phyloP scores from a whole-genome alignment of 2,888 invertebrate genomes.

The Schrankia costaestrigalis region DNA sequence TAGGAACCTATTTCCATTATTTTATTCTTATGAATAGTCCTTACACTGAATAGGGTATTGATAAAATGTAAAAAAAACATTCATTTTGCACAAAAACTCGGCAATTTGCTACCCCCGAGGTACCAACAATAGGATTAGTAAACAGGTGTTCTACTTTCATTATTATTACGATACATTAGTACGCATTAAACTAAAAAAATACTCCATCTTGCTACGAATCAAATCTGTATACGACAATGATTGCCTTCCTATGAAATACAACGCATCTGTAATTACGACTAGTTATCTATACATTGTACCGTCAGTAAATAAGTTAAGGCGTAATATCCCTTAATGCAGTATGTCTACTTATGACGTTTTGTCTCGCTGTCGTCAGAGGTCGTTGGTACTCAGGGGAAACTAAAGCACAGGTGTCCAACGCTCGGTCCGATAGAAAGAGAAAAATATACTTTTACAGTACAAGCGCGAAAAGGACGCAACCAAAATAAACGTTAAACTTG shows the following conservation, averaged over 20 bases:
- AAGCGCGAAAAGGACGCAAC: constrained; percentile 64
- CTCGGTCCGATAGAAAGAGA: constrained; percentile 65
- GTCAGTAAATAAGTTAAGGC: constrained; percentile 33
- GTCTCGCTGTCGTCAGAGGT: constrained; percentile 61
- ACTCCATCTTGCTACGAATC: constrained; percentile 71
- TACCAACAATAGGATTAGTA: constrained; percentile 65
- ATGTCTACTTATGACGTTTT: constrained; percentile 51
- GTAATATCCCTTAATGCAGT: constrained; percentile 37
- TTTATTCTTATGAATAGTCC: no score
- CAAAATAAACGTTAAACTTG: constrained; percentile 81
- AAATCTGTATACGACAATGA: constrained; percentile 80
- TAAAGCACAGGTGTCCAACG: constrained; percentile 81
- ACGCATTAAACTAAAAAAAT: constrained; percentile 67
- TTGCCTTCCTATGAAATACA: constrained; percentile 72
- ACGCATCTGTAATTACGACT: constrained; percentile 62
- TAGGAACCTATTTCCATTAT: no score
- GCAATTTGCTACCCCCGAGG: constrained; percentile 54
- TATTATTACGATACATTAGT: constrained; percentile 77
- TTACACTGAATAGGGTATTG: no score
- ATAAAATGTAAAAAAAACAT: constrained; percentile 28
- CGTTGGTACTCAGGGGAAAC: constrained; percentile 81
- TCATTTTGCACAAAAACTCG: constrained; percentile 45
- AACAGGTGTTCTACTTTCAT: constrained; percentile 73
- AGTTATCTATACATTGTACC: constrained; percentile 34
- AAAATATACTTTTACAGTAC: constrained; percentile 33